A percentile compares a stretch with the other conserved stretches of the same genome.
Evolutionary conservation across 2,888 invertebrate species (phyloP).

Genomic region (Serrognathus titanus): DNA sequence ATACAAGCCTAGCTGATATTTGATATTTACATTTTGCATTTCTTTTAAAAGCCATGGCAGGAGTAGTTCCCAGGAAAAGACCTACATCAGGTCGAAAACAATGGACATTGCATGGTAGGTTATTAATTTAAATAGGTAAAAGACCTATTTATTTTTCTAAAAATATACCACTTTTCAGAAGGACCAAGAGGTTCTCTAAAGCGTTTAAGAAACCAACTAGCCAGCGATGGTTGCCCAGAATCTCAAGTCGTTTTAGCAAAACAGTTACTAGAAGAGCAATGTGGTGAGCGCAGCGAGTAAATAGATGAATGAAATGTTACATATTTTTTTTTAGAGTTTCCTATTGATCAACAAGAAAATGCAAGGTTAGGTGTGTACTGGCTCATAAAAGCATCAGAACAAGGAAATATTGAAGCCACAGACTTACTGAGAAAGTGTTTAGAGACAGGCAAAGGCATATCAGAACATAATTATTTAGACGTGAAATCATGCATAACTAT

Average conservation of each 20-base stretch:
- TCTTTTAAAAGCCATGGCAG: conserved; percentile 48
- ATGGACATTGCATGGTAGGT: conserved; percentile 71
- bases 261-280: conserved; percentile 73
- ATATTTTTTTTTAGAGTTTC: conserved; percentile 32
- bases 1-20: no score
- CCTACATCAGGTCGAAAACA: conserved; percentile 67
- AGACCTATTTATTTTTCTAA: neutral
- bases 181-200: conserved; percentile 64
- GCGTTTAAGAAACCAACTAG: conserved; percentile 67
- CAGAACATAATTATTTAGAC: conserved; percentile 68
- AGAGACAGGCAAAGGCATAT: conserved; percentile 68
- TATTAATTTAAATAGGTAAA: no score
- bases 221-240: conserved; percentile 86
- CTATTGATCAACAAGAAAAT: conserved; percentile 70
- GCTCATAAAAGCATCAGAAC: conserved; percentile 89
- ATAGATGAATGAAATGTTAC: neutral
- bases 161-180: conserved; percentile 49
- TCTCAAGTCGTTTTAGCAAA: conserved; percentile 86
- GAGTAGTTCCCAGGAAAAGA: conserved; percentile 54
- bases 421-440: conserved; percentile 72
- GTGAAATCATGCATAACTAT: conserved; percentile 78
- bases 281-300: conserved; percentile 54
- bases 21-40: no score
- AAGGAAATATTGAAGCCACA: conserved; percentile 86
- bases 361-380: conserved; percentile 82